Evolutionary conservation across 2,888 invertebrate species (phyloP).

Genomic region (Drosophila anomelani): DNA sequence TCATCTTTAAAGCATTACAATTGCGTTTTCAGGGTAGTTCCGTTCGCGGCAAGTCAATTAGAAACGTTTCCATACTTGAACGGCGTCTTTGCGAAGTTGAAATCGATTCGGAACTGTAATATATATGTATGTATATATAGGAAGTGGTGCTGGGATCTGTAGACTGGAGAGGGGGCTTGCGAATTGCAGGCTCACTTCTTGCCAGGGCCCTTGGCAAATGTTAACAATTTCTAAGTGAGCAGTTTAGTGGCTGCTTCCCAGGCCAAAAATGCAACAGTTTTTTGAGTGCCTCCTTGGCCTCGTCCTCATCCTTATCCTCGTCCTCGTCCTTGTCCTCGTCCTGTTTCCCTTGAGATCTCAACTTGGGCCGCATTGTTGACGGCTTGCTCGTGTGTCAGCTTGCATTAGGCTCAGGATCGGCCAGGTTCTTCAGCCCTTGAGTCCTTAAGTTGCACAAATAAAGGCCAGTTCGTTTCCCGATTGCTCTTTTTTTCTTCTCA

Average conservation of each 20-base stretch:
- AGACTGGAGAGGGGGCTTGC: not conserved
- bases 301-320: constrained; percentile 12
- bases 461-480: constrained; percentile 43
- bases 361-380: constrained; percentile 8
- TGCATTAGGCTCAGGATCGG: constrained; percentile 66
- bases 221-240: constrained; percentile 76
- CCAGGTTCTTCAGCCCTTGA: constrained; percentile 5
- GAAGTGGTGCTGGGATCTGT: not conserved
- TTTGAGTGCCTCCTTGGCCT: constrained; percentile 45
- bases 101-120: constrained; percentile 23
- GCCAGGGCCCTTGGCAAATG: constrained; percentile 55
- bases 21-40: constrained; percentile 27
- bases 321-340: not conserved
- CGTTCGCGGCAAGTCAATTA: constrained; percentile 68
- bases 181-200: constrained; percentile 10
- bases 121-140: not conserved
- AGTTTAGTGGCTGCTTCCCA: constrained; percentile 69
- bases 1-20: constrained; percentile 12
- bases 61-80: constrained; percentile 70
- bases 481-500: constrained; percentile 34
- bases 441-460: constrained; percentile 35
- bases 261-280: constrained; percentile 74
- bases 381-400: constrained; percentile 70
- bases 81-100: constrained; percentile 34
- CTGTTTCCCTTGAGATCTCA: constrained; percentile 27